Evolutionary conservation across 2,113 vertebrate genomes (phyloP), one percentile per base, ranked within the genome.

Genomic region (Phylloscopus whistleri): DNA sequence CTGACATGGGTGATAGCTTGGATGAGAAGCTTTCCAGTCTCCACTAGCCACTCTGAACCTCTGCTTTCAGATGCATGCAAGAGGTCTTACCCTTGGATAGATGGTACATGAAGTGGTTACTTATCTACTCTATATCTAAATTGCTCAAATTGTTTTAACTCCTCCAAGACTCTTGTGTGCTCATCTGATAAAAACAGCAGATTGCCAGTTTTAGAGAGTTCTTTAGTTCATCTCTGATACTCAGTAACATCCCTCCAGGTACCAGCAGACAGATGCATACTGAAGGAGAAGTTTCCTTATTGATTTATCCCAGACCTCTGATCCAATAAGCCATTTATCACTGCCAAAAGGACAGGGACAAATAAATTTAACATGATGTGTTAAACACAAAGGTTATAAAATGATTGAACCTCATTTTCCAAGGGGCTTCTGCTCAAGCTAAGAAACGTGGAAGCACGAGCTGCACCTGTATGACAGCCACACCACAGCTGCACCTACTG

Each of bases 261-360:
- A 93, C n/a, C 37, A 63, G 75, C 53, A 91, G 58, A 56, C 11
- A 41, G 6, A 37, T 23, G 11, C 33, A 70, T 10, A 22, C 63
- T 49, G 41, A 87, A 78, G 44, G 10, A 79, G 39, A 87, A 90
- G 53, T 31, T 90, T 83, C 55, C 16, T 93, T 80, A 93, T 63
- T 59, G 63, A 94, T 80, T 85, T 77, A 95, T 53, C n/a, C 23
- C 62, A 80, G 70, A 84, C 37, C 51, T 91, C 87, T 77, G 91
- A 72, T 85, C 78, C 48, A 90, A 30, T 66, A 74, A 95, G 30
- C 43, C 51, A 85, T 91, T 96, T 91, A 48, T 85, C 62, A 87
- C 59, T 88, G 59, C 27, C 67, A 35, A n/a, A 79, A 4, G 2
- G 41, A 87, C 6, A 30, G 74, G 24, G 18, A 72, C 63, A 89